Evolutionary conservation across 2,797 vertebrate species (phyloP), one percentile per base, ranked within the genome.

Genomic region (Tokudaia muenninki): DNA sequence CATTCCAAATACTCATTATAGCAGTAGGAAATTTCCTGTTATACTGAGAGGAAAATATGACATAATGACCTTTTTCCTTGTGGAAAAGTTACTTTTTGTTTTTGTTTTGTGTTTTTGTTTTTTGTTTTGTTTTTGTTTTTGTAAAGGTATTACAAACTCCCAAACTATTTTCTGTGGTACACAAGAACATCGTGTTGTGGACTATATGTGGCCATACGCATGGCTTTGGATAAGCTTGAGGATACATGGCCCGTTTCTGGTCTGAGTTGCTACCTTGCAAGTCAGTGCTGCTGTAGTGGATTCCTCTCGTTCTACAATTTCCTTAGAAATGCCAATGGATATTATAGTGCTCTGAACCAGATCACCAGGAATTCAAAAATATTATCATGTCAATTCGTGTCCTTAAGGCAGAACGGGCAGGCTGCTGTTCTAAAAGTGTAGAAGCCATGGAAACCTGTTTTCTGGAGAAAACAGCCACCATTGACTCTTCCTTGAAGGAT

Each of bases 241-340:
- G 37, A 34, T 11, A 1, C 26, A 8, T 11, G 0, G 37, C 41
- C 22, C 31, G 2, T 1, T 82, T 47, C 16, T 17, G 37, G 34
- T n/a, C 52, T 41, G n/a, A 87, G 75, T n/a, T 21, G 57, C 55
- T 31, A 57, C 4, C 37, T 61, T 79, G 3, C 29, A 16, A 57
- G 10, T 47, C n/a, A 72, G 16, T 63, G 87, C 65, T 3, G 16
- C n/a, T 67, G 26, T 3, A 29, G 34, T 41, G 63, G 5, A 21
- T 65, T 72, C 77, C 67, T 80, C 96, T 86, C 19, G 0, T 67
- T 96, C 44, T 52, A 31, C 87, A 81, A 22, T 78, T n/a, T 78
- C 90, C 67, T 67, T 91, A 11, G 67, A 96, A 95, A 87, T 59
- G 52, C 87, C 65, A 79, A 11, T 65, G 63, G n/a, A 17, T 61